Evolutionary conservation across 2,888 invertebrate species (phyloP), one percentile per base, ranked within the genome.

Genomic region (Melipona bicolor): DNA sequence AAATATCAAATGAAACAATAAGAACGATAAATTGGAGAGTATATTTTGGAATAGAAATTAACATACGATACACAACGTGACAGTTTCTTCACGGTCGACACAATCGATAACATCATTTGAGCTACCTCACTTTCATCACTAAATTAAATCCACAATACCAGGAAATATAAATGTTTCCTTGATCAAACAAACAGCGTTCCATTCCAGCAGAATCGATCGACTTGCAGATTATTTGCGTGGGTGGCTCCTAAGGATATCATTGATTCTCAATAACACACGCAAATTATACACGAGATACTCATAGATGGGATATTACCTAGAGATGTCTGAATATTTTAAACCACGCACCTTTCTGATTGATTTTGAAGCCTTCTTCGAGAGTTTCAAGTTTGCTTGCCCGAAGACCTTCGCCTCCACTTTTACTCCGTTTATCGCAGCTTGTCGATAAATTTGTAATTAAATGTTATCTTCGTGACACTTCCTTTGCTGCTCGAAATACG

Each of bases 221-320:
- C 72, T 71, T 49, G 71, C 43, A 77, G n/a, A 62, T 78, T 77
- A 65, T 36, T n/a, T n/a, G 64, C 72, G 83, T 84, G 70, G 84
- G 84, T 21, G 71, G 50, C 65, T 50, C 54, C 62, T 76, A 81
- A 81, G 76, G 76, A 76, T 85, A 85, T 61, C 84, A 67, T 77
- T 50, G 80, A 75, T 77, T 59, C 74, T 74, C 64, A 43, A 71
- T 79, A 84, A 80, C 68, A 24, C 54, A 49, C 9, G 32, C 19
- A 62, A 70, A 69, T 72, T 67, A 61, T 24, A 61, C 64, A 61
- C 49, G 15, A 65, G 69, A 50, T 72, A 72, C 43, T 52, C 43
- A n/a, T n/a, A n/a, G 49, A 17, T 19, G 56, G 32, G 52, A 49
- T 61, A 59, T 24, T 72, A 56, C 52, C 77, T 71, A 65, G 78